Evolutionary conservation across 1,140 invertebrate species (phyloP).

Genomic region (Nylanderia fulva): DNA sequence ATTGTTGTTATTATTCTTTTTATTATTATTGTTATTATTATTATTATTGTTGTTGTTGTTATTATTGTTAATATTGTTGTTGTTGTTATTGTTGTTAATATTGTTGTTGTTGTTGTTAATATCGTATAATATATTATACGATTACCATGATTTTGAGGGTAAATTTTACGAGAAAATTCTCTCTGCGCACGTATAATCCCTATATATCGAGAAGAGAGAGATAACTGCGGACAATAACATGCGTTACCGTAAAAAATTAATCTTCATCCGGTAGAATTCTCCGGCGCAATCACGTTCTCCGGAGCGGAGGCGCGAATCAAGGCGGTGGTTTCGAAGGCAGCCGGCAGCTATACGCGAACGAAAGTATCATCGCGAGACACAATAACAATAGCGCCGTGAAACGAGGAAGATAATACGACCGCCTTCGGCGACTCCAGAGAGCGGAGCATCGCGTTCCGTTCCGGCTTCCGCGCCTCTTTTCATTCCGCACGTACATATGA

Average conservation of each 20-base stretch:
- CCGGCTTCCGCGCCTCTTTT: slow-evolving; percentile 44
- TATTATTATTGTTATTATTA: too few relatives aligned
- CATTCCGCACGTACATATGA: slow-evolving; percentile 29
- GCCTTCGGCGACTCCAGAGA: too few relatives aligned
- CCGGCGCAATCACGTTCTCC: neutral
- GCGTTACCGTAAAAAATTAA: slow-evolving; percentile 19
- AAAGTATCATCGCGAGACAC: slow-evolving; percentile 46
- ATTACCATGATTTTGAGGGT: too few relatives aligned
- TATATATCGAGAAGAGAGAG: neutral
- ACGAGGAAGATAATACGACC: slow-evolving; percentile 38
- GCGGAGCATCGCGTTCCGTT: too few relatives aligned
- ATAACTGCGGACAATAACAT: neutral
- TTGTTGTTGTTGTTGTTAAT: too few relatives aligned
- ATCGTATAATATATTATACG: too few relatives aligned
- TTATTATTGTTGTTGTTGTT: too few relatives aligned
- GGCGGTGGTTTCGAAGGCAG: neutral
- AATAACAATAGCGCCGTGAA: slow-evolving; percentile 6
- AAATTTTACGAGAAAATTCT: too few relatives aligned
- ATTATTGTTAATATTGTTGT: too few relatives aligned
- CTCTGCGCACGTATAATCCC: too few relatives aligned
- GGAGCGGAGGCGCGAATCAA: slow-evolving; percentile 5
- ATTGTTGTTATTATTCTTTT: too few relatives aligned
- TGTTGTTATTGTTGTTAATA: too few relatives aligned
- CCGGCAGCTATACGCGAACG: neutral
- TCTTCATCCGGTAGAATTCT: neutral